A percentile compares a stretch with the other conserved stretches of the same genome.
Evolutionary conservation across 2,113 vertebrate genomes (phyloP).

Genomic region (Rhinoptilus africanus): DNA sequence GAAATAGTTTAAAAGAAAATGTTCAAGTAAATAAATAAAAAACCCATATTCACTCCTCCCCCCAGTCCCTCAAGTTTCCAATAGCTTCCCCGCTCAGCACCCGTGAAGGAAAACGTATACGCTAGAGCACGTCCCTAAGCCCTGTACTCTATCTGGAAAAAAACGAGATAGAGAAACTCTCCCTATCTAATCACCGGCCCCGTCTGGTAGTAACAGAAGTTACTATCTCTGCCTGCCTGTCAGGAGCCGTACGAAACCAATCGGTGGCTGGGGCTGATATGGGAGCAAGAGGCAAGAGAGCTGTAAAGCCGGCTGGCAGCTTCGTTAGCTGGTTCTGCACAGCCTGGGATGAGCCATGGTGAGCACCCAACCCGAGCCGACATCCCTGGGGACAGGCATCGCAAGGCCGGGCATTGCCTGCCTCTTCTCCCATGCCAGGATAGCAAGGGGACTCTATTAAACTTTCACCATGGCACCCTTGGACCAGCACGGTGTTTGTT

Average conservation of each 20-base stretch:
- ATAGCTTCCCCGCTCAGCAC: neutral
- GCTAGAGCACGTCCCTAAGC: neutral
- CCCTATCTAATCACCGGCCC: slow-evolving; percentile 46
- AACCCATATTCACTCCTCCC: neutral
- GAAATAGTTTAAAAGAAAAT: slow-evolving; percentile 37
- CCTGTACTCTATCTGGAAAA: neutral
- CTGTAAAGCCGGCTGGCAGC: neutral
- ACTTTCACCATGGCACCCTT: neutral
- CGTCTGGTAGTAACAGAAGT: slow-evolving; percentile 31
- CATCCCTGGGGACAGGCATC: neutral
- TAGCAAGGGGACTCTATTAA: neutral
- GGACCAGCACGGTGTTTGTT: fast-evolving
- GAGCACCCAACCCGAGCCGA: neutral
- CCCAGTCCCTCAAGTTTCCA: neutral
- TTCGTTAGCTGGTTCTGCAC: fast-evolving
- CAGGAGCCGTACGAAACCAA: slow-evolving; percentile 15
- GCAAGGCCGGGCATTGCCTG: fast-evolving
- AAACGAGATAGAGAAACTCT: slow-evolving; percentile 13
- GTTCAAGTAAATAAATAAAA: slow-evolving; percentile 48
- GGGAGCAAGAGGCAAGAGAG: neutral
- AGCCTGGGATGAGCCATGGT: neutral
- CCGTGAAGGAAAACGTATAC: neutral
- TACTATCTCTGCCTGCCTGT: slow-evolving; percentile 50
- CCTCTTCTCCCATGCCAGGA: neutral
- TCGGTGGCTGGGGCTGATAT: neutral